Evolutionary conservation across 2,888 invertebrate genomes (phyloP), one percentile per base, ranked within the genome.

Genomic region (Cremastinae sp.): DNA sequence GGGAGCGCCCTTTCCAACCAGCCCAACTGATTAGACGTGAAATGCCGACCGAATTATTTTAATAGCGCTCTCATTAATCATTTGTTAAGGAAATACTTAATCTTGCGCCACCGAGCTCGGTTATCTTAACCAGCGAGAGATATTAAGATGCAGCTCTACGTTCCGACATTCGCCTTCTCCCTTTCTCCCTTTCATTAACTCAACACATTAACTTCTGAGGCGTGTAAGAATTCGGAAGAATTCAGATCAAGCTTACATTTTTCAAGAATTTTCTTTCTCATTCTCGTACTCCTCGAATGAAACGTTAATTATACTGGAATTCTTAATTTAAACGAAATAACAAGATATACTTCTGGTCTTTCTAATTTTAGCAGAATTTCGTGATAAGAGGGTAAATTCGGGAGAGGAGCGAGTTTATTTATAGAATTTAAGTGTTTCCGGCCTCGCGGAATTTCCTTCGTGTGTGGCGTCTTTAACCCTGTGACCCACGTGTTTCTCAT

Each of bases 61-160:
- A 78, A 71, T 74, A 55, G 66, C 41, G 22, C 20, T 37, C 66
- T 68, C 74, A 71, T 78, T 71, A 74, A 78, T 74, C 74, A 78
- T 35, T 70, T 61, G 28, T 69, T 56, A 39, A 65, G 64, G 49
- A 77, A 70, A 77, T 65, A 61, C 59, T 61, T 73, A 53, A 69
- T 73, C 61, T 51, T 70, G 37, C 55, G 55, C 68, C 37, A 28
- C 28, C 14, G 20, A 18, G 39, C 28, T 41, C 74, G 59, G 47
- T 45, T 53, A 56, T 62, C 37, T 72, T 43, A 37, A 49, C 68
- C 43, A 68, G 5, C 51, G 58, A 59, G 58, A 59, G 56, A 69
- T 43, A 65, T 77, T 49, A 20, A 37, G 43, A 73, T 59, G 61
- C 61, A 56, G 39, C n/a, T 14, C 28, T 49, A 9, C 41, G n/a